phyloP scores from a whole-genome alignment of 2,113 vertebrate species.

The Xenotilapia caudafasciata region DNA sequence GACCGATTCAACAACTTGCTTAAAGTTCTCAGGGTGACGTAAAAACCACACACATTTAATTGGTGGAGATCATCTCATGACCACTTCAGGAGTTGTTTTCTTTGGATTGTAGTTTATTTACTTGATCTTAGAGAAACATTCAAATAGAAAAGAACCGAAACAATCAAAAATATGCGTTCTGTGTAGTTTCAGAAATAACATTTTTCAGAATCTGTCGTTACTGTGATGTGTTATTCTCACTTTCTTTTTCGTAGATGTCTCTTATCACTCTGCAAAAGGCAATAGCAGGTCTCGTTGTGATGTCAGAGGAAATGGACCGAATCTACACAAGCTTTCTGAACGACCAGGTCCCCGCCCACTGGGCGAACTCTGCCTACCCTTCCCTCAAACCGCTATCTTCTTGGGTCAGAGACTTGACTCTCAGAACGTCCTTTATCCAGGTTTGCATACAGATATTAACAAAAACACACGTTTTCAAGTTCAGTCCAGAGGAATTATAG shows the following conservation, averaged over 20 bases:
- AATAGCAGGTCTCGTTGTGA: conserved; percentile 63
- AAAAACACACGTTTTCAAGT: neutral
- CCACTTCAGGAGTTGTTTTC: neutral
- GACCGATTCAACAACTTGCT: conserved; percentile 79
- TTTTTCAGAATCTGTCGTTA: rapidly evolving
- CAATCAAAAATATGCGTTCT: rapidly evolving
- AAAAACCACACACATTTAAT: neutral
- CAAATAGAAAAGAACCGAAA: neutral
- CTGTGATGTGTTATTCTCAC: neutral
- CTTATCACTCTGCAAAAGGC: conserved; percentile 74
- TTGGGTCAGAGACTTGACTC: conserved; percentile 75
- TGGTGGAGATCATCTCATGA: neutral
- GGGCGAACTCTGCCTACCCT: conserved; percentile 68
- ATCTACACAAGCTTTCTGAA: conserved; percentile 80
- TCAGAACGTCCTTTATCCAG: conserved; percentile 76
- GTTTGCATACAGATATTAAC: conserved; percentile 35
- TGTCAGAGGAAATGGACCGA: conserved; percentile 81
- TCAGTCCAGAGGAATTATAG: neutral
- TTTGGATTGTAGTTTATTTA: neutral
- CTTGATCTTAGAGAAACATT: neutral
- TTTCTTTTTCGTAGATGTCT: conserved; percentile 49
- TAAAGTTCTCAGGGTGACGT: conserved; percentile 62
- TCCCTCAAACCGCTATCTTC: conserved; percentile 73
- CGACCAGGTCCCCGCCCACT: conserved; percentile 73
- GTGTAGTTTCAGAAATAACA: rapidly evolving